phyloP scores from a whole-genome alignment of 2,797 vertebrate genomes.

The Hyperoplus immaculatus region DNA sequence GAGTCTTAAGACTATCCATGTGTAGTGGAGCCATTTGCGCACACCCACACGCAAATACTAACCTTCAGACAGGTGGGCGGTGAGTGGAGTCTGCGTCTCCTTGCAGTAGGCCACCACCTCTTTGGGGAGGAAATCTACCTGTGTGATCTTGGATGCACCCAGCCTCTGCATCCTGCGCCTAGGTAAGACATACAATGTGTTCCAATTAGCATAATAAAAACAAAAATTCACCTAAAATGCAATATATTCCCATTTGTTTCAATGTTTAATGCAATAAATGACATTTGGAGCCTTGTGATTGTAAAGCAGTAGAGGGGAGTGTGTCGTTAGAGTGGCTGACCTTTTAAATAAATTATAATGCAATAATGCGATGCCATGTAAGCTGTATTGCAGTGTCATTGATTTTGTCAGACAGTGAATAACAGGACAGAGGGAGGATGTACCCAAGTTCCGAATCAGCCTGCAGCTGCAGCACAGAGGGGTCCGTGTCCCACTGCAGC shows the following conservation, averaged over 20 bases:
- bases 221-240: neutral
- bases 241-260: neutral
- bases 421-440: constrained; percentile 78
- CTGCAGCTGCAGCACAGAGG: constrained; percentile 98
- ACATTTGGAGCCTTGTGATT: neutral
- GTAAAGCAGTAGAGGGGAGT: neutral
- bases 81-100: constrained; percentile 96
- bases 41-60: constrained; percentile 41
- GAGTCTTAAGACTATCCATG: constrained; percentile 3
- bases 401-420: constrained; percentile 23
- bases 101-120: constrained; percentile 96
- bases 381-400: neutral
- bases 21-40: neutral
- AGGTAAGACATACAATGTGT: constrained; percentile 44
- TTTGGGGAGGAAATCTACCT: constrained; percentile 96
- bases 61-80: constrained; percentile 94
- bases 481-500: constrained; percentile 99
- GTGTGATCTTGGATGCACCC: constrained; percentile 95
- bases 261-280: constrained; percentile 10
- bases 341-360: constrained; percentile 3
- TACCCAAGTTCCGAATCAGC: constrained; percentile 99
- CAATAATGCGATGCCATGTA: constrained; percentile 31
- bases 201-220: constrained; percentile 11
- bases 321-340: neutral
- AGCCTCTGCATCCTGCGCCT: constrained; percentile 93